Base-by-base conservation (phyloP, 2,888 invertebrate genomes). In the Mayetiola destructor region DNA sequence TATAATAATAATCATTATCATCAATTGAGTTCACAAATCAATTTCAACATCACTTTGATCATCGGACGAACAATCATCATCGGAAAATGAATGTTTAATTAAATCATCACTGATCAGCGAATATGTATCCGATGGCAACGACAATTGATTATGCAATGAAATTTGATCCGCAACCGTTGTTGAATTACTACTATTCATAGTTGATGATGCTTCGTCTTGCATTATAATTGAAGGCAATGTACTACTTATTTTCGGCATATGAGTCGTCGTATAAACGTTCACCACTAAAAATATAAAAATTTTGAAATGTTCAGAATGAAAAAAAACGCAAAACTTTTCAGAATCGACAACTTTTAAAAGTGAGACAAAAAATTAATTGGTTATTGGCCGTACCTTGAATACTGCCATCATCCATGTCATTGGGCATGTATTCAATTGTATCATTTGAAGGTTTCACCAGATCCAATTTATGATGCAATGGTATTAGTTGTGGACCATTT, bases 231-330 rank as follows among this genome's bases (percentile, higher is more conserved):
- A 63, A 18, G 64, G 64, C 53, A 65, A 57, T 14, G 64, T 64
- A 42, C 63, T 62, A 61, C 63, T 64, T 30, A 61, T 64, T 60
- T 64, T 61, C 5, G 63, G 64, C 57, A 63, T 61, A 56, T 63
- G 63, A 56, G 54, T 54, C 4, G 58, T 57, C 4, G 39, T 48
- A 27, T 27, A 48, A 14, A 48, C 48, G 35, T 58, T 56, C 10
- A 58, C 58, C 18, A 36, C 36, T 36, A 48, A 36, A n/a, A 58
- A 20, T 30, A 8, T 35, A 14, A 42, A 48, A 32, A 27, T 21
- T 3, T 14, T 36, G 18, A n/a, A n/a, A n/a, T n/a, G n/a, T n/a
- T 14, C 12, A 21, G 10, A 14, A 20, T 21, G 8, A 2, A 12
- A 12, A n/a, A 21, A 55, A 35, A 14, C 4, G 20, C 20, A 55